Conservation (phyloP, 2,888 invertebrate genomes). For the Ganaspis brasiliensis region DNA sequence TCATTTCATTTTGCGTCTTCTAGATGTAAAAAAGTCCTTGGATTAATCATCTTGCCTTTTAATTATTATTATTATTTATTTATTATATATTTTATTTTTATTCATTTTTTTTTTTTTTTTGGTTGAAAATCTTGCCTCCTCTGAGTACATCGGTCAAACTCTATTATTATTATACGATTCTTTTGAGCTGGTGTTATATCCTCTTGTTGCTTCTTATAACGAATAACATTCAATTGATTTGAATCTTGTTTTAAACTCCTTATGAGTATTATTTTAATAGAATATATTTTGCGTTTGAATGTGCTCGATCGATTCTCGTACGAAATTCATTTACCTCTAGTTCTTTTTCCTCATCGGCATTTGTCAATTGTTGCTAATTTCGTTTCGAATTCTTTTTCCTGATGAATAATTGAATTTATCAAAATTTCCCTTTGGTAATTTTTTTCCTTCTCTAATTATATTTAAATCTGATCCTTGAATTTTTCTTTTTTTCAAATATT, state of each 20-base stretch:
- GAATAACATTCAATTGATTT: slow-evolving; percentile 28
- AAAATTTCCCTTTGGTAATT: no score
- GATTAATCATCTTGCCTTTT: background rate
- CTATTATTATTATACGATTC: slow-evolving; percentile 57
- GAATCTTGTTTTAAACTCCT: slow-evolving; percentile 23
- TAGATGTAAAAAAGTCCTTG: slow-evolving; percentile 20
- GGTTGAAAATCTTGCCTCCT: slow-evolving; percentile 44
- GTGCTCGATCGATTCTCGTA: slow-evolving; percentile 33
- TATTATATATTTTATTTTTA: no score
- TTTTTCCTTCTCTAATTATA: no score
- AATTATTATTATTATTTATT: background rate
- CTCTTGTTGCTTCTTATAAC: slow-evolving; percentile 59
- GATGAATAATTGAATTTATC: no score
- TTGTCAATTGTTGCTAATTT: no score
- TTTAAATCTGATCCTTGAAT: no score
- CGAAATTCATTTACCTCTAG: slow-evolving; percentile 4
- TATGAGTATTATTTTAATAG: slow-evolving; percentile 29
- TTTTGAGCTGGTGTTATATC: slow-evolving; percentile 75
- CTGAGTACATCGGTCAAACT: slow-evolving; percentile 50
- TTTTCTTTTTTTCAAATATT: no score
- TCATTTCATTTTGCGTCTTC: background rate
- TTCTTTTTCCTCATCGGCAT: no score
- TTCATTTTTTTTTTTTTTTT: no score
- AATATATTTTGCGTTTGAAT: slow-evolving; percentile 31
- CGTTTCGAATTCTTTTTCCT: no score